Conservation (phyloP, 2,888 invertebrate species). For the Cantharis nigra region DNA sequence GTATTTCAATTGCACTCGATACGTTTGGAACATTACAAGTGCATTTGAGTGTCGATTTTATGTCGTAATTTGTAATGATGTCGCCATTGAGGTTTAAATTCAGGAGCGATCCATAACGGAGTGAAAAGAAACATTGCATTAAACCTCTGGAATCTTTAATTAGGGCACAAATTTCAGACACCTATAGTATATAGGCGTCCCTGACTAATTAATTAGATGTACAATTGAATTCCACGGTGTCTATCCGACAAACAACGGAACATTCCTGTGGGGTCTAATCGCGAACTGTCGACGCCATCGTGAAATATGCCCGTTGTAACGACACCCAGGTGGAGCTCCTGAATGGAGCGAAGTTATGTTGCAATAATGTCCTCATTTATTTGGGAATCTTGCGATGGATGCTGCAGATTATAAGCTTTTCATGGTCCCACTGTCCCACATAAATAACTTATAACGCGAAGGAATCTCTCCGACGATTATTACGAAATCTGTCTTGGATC, state of each 20-base stretch:
- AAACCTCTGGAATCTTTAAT: constrained; percentile 47
- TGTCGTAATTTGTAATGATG: constrained; percentile 6
- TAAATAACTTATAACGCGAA: constrained; percentile 7
- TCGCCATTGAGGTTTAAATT: constrained; percentile 3
- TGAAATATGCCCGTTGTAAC: constrained; percentile 43
- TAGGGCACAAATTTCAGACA: constrained; percentile 41
- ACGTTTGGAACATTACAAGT: constrained; percentile 7
- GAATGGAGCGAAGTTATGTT: constrained; percentile 21
- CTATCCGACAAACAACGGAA: constrained; percentile 50
- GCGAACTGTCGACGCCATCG: constrained; percentile 43
- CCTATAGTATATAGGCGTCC: constrained; percentile 35
- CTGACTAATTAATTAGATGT: constrained; percentile 53
- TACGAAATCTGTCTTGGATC: constrained; percentile 11
- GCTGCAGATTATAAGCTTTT: constrained; percentile 17
- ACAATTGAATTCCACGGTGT: constrained; percentile 52
- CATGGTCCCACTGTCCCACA: constrained; percentile 4
- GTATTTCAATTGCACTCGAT: constrained; percentile 5
- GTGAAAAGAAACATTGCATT: constrained; percentile 33
- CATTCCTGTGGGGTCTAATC: constrained; percentile 49
- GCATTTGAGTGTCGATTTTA: constrained; percentile 18
- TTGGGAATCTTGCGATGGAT: constrained; percentile 37
- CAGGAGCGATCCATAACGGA: constrained; percentile 16
- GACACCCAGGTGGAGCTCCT: constrained; percentile 42
- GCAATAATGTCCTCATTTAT: constrained; percentile 45
- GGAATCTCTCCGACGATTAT: constrained; percentile 12